Conservation (phyloP, 1,140 invertebrate species). For the Bombus pyrosoma region DNA sequence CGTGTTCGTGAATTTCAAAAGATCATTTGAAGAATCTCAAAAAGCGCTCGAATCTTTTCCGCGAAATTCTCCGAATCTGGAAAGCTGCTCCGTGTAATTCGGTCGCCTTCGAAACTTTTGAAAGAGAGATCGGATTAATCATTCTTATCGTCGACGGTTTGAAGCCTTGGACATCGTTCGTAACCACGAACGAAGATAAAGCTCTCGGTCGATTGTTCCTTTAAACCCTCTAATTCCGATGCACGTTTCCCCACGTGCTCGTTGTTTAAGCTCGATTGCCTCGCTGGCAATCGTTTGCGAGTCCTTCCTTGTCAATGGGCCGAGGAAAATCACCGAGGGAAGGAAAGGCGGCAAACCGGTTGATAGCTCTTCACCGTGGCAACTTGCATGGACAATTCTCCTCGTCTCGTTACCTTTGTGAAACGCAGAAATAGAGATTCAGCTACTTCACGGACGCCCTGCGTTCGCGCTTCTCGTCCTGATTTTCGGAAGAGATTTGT, state of each 20-base stretch:
- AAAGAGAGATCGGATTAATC: neutral
- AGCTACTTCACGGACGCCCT: neutral
- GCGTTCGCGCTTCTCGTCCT: neutral
- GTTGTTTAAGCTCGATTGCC: conserved; percentile 49
- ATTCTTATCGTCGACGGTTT: neutral
- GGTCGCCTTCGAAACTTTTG: no score
- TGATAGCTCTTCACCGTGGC: conserved; percentile 18
- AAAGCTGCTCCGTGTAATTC: neutral
- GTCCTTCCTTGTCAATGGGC: conserved; percentile 45
- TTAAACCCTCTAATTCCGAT: conserved; percentile 34
- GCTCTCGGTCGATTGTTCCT: conserved; percentile 14
- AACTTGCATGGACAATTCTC: conserved; percentile 19
- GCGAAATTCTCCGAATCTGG: neutral
- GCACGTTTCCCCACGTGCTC: conserved; percentile 21
- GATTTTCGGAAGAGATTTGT: neutral
- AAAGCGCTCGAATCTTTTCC: neutral
- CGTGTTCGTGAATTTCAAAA: conserved; percentile 1
- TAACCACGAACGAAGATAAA: conserved; percentile 9
- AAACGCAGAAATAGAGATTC: neutral
- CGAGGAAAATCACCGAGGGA: conserved; percentile 40
- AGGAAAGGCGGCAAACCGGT: conserved; percentile 37
- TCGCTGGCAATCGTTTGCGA: conserved; percentile 47
- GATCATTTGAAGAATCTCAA: neutral
- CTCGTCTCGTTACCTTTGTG: conserved; percentile 33
- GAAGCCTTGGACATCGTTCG: neutral